Base-by-base conservation (phyloP, 2,888 invertebrate species). In the Sturmia bella region DNA sequence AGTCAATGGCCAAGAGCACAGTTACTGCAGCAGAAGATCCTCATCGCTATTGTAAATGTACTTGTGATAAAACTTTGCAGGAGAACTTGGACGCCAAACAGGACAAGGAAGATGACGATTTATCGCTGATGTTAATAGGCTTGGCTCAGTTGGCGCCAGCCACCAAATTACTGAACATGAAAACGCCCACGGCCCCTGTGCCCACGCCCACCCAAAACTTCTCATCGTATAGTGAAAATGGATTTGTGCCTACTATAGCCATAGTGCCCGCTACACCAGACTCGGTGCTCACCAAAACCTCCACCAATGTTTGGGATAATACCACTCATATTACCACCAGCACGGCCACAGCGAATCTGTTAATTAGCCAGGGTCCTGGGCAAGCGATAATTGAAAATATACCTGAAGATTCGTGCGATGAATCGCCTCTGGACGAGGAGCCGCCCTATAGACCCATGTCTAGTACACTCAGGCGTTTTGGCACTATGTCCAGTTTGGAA, bases 211-310 rank as follows among this genome's bases (percentile, higher is more conserved):
- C 85, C 86, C 88, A 37, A 27, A 61, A 78, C 13, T 45, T 37
- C 6, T 21, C n/a, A 5, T 63, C 59, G 21, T 50, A 50, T 21
- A 41, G 11, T 15, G 84, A 83, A 41, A 66, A 72, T 13, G 77
- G 86, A 50, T 87, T 88, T 80, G 89, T 95, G 84, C 95, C 95
- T 76, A 94, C 94, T 87, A 95, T 95, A 87, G 93, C 95, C 56
- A 94, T 95, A 80, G 93, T 95, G 76, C 95, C 95, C 77, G 95
- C 95, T 24, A 95, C 95, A 1, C 95, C 95, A 3, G 95, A 95
- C 86, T 87, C 90, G 0, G 85, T 89, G 21, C 87, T 91, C 2
- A 90, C 90, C 7, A 91, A 91, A 81, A 91, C 90, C 17, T 87
- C 87, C 63, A 91, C 90, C 0, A 89, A 90, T 84, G 88, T 91